Conservation (phyloP, 2,797 vertebrate species). For the Malacoraja senta region DNA sequence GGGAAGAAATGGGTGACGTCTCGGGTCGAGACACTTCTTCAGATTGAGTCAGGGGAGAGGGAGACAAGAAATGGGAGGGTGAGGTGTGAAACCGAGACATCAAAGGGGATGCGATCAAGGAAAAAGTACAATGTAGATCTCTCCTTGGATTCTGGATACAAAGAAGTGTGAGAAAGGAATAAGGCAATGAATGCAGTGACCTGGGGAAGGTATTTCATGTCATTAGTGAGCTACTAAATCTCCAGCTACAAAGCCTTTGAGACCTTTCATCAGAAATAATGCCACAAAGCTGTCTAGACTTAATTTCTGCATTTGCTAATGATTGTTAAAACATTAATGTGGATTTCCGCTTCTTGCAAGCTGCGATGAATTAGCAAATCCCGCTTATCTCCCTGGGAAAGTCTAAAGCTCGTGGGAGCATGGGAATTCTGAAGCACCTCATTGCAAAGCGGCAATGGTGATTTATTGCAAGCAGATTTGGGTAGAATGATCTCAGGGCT, state of each 20-base stretch:
- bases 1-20: too few relatives aligned
- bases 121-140: too few relatives aligned
- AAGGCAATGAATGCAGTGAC: conserved; percentile 53
- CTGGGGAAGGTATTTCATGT: conserved; percentile 44
- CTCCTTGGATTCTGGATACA: conserved; percentile 42
- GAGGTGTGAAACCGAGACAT: too few relatives aligned
- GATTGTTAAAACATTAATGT: conserved; percentile 53
- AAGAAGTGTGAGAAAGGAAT: conserved; percentile 47
- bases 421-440: neutral
- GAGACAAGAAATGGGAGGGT: too few relatives aligned
- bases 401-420: conserved; percentile 39
- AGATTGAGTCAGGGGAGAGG: too few relatives aligned
- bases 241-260: conserved; percentile 41
- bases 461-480: conserved; percentile 29
- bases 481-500: neutral
- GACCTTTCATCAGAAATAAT: conserved; percentile 49
- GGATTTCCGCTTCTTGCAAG: conserved; percentile 54
- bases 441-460: conserved; percentile 21
- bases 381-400: conserved; percentile 56
- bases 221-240: neutral
- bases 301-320: conserved; percentile 51
- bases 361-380: conserved; percentile 50
- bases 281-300: conserved; percentile 53
- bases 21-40: too few relatives aligned
- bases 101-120: too few relatives aligned